Base-by-base conservation (phyloP, 2,113 vertebrate genomes). In the Marmota monax region DNA sequence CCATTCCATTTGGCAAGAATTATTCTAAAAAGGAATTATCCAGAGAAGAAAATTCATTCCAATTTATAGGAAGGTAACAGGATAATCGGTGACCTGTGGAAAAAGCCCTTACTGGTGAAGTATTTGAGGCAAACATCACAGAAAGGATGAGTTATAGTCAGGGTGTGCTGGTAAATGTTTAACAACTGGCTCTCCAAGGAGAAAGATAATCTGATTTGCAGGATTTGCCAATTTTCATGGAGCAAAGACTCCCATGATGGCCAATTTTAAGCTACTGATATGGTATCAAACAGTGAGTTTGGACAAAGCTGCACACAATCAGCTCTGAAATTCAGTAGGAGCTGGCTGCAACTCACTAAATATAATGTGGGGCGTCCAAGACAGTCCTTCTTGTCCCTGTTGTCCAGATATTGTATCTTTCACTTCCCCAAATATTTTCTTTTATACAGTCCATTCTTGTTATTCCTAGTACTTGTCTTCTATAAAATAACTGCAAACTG, bases 101-200 rank as follows among this genome's bases (percentile, higher is more conserved):
- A 88, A 94, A 51, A 61, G 18, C 18, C 18, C 25, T 13, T 39
- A 88, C 27, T 94, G 32, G 25, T 94, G 37, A 96, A 88, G 22
- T 73, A 76, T 79, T 84, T 14, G 10, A 84, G 13, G 25, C 45
- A 51, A 48, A 92, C 90, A 73, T 72, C 51, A 95, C 8, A 72
- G 63, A 87, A 94, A 96, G 6, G 25, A 92, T 78, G 69, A 83
- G 10, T 84, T 77, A 76, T 22, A 92, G 48, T 89, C 7, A 90
- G 56, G 17, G 12, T 88, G 13, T 93, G n/a, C 20, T 78, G 63
- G 61, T 76, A 95, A 79, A 87, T 79, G 37, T 84, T 88, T 74
- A 90, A 86, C 29, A 76, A 77, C 12, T 67, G 37, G 7, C 48
- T 82, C 37, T 88, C 32, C 11, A 9, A 17, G 39, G 14, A 69